Evolutionary conservation across 2,888 invertebrate species (phyloP).

Genomic region (Leptothorax acervorum): DNA sequence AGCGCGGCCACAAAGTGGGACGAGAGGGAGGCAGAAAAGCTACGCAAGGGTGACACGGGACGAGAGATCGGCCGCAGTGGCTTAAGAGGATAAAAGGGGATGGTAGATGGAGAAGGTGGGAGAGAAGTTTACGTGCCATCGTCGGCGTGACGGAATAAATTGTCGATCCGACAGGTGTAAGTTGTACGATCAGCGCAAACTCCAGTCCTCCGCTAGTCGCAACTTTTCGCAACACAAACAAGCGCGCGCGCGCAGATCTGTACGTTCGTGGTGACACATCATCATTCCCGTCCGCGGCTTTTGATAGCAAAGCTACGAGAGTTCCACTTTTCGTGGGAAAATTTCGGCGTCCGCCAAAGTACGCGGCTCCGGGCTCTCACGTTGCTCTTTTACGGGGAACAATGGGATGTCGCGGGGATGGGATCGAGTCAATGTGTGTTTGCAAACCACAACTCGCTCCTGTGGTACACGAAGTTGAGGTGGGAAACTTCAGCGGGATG

Average conservation of each 20-base stretch:
- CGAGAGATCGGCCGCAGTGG: not conserved
- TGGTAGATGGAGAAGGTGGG: not conserved
- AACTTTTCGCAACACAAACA: constrained; percentile 47
- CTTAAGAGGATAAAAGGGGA: not conserved
- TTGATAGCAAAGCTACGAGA: not conserved
- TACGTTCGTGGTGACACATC: constrained; percentile 11
- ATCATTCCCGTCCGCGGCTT: constrained; percentile 22
- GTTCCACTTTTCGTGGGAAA: constrained; percentile 30
- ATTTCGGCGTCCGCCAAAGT: constrained; percentile 26
- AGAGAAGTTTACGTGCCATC: constrained; percentile 60
- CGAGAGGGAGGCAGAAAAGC: constrained; percentile 51
- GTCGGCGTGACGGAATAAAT: constrained; percentile 76
- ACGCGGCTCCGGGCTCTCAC: not conserved
- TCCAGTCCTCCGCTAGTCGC: constrained; percentile 63
- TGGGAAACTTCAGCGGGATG: constrained; percentile 19
- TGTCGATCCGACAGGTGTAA: constrained; percentile 75
- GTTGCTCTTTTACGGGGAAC: constrained; percentile 39
- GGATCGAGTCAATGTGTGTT: constrained; percentile 21
- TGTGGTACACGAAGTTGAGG: constrained; percentile 17
- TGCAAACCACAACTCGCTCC: constrained; percentile 16
- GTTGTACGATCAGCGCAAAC: constrained; percentile 61
- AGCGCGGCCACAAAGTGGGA: constrained; percentile 60
- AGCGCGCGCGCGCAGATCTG: not conserved
- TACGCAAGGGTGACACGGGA: not conserved
- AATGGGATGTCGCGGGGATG: constrained; percentile 27